Evolutionary conservation across 2,797 vertebrate species (phyloP), one percentile per base, ranked within the genome.

Genomic region (Cygnus olor): DNA sequence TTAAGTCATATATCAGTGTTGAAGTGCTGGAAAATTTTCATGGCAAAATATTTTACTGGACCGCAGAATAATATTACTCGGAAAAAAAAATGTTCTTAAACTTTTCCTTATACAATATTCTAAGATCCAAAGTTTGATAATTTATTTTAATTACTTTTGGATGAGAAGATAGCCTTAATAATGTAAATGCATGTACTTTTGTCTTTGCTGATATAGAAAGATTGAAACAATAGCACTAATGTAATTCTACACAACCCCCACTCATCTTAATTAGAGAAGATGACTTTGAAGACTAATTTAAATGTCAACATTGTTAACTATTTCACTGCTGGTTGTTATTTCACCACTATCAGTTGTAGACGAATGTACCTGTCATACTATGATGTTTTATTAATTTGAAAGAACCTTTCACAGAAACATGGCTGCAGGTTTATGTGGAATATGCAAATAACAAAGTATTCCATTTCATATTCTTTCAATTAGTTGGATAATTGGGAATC

Each of bases 381-480:
- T 86, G 44, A 91, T 89, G 92, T 90, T 93, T 94, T 85, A 89
- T 89, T 93, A 93, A 90, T 94, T 94, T 78, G 38, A 95, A 93
- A 82, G 78, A 80, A 69, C 9, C 18, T 80, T 91, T 90, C 27
- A 14, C 36, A n/a, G 70, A 92, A 96, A 86, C 72, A 91, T 70
- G 51, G 60, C 66, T 81, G 61, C 25, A 79, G 40, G 19, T 86
- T 97, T 89, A 71, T 83, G 91, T 94, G 69, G 34, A 90, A 92
- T 90, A 96, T 94, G 88, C 83, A 95, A 91, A 93, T 95, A 93
- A 61, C 44, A 34, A 65, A 4, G 54, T n/a, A 64, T 19, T 71
- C 66, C 85, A 80, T 80, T 93, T 34, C 78, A 74, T 72, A 78
- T 61, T 90, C 71, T 80, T 95, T 96, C 94, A 94, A 34, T 95